These are phyloP conservation scores for Thyatira batis DNA, from an alignment of 2,888 invertebrate species.

Conservation along the genomic window DNA sequence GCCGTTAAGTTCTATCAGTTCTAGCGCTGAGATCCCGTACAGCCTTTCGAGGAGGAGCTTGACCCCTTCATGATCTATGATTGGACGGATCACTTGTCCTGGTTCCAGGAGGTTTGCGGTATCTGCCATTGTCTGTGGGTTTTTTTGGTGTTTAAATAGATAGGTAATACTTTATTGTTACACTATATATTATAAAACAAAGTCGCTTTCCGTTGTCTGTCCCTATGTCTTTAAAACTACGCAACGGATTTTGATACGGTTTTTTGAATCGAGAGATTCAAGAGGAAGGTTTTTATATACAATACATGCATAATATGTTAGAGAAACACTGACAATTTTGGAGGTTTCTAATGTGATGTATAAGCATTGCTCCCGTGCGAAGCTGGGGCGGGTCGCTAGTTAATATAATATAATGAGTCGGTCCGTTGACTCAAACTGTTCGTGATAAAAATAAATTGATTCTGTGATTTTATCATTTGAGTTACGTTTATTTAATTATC, in stretches of 20 bases:
- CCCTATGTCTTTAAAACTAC: too few relatives aligned
- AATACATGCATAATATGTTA: too few relatives aligned
- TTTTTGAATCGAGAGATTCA: too few relatives aligned
- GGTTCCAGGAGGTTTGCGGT: constrained; percentile 62
- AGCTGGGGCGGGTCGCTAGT: too few relatives aligned
- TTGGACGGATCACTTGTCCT: constrained; percentile 82
- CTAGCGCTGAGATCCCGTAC: constrained; percentile 84
- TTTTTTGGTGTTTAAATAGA: neutral
- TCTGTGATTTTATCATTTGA: neutral
- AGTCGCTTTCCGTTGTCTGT: too few relatives aligned
- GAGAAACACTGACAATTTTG: too few relatives aligned
- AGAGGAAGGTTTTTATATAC: too few relatives aligned
- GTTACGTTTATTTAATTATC: neutral
- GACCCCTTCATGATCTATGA: constrained; percentile 77
- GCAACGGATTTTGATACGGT: too few relatives aligned
- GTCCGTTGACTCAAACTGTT: neutral
- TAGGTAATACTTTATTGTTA: neutral
- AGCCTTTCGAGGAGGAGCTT: constrained; percentile 78
- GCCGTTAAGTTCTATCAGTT: constrained; percentile 85
- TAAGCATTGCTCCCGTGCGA: too few relatives aligned
- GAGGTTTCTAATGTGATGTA: too few relatives aligned
- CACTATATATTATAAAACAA: too few relatives aligned
- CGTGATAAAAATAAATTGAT: neutral
- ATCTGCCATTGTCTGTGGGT: constrained; percentile 43
- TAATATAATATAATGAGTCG: too few relatives aligned